phyloP scores from a whole-genome alignment of 92 coral and sea anemone species.

The Phenganax subtilis region DNA sequence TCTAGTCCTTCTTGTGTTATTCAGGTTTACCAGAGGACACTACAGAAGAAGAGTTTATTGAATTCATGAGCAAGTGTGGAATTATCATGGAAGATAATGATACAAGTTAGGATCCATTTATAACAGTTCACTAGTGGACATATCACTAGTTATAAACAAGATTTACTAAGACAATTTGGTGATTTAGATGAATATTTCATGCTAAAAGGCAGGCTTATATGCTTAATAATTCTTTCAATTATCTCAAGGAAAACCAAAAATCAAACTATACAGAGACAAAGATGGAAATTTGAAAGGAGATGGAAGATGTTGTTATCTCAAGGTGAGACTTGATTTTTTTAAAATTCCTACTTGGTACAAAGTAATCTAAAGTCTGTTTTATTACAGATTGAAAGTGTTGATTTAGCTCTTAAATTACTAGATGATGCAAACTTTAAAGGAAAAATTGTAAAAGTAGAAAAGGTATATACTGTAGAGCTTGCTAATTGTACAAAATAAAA shows the following conservation, averaged over 20 bases:
- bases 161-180: too few relatives aligned
- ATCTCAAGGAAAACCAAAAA: conserved; percentile 65
- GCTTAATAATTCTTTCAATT: neutral
- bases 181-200: too few relatives aligned
- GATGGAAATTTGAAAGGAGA: conserved; percentile 80
- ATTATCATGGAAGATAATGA: conserved; percentile 91
- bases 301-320: conserved; percentile 86
- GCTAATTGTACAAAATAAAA: neutral
- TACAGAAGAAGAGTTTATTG: conserved; percentile 84
- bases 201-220: neutral
- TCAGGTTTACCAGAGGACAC: conserved; percentile 80
- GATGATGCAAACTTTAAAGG: conserved; percentile 82
- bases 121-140: neutral
- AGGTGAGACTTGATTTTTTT: conserved; percentile 48
- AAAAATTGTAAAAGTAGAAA: conserved; percentile 70
- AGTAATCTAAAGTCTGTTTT: neutral
- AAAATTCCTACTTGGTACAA: neutral
- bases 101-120: conserved; percentile 54
- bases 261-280: conserved; percentile 78
- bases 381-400: conserved; percentile 86
- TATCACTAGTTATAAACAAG: neutral
- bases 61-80: conserved; percentile 89
- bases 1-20: neutral
- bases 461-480: conserved; percentile 47
- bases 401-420: conserved; percentile 71